These are phyloP conservation scores for Gymnocephalus cernua DNA, from an alignment of 2,113 vertebrate species.

Conservation along the genomic window DNA sequence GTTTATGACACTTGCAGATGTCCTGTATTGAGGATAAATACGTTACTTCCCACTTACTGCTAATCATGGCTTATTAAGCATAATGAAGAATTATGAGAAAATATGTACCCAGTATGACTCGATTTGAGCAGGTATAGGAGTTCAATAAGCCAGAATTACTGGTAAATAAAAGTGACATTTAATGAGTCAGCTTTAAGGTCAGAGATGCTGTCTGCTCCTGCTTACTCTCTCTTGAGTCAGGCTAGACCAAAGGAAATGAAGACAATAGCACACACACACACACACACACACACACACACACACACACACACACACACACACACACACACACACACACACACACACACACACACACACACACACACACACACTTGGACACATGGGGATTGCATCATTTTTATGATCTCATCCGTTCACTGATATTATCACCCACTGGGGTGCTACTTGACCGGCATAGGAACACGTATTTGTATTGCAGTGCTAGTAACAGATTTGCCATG, in stretches of 20 bases:
- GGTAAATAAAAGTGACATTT: constrained; percentile 57
- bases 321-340: constrained; percentile 23
- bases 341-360: background rate
- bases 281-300: background rate
- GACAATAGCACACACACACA: constrained; percentile 12
- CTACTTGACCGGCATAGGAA: constrained; percentile 53
- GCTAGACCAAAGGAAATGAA: constrained; percentile 34
- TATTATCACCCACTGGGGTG: constrained; percentile 65
- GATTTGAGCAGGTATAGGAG: constrained; percentile 19
- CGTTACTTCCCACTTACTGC: background rate
- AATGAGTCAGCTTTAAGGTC: constrained; percentile 52
- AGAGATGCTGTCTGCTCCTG: constrained; percentile 27
- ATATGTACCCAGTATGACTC: constrained; percentile 20
- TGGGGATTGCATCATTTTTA: constrained; percentile 68
- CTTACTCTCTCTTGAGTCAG: constrained; percentile 24
- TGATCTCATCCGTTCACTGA: constrained; percentile 73
- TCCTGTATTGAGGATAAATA: background rate
- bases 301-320: constrained; percentile 39
- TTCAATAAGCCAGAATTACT: constrained; percentile 28
- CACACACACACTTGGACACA: constrained; percentile 33
- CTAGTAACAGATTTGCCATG: constrained; percentile 37
- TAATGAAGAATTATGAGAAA: constrained; percentile 28
- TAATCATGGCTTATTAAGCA: background rate
- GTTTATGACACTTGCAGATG: background rate
- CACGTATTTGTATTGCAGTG: constrained; percentile 33